These are phyloP conservation scores for Aphrophora alni DNA, from an alignment of 2,888 invertebrate genomes.

Conservation along the genomic window DNA sequence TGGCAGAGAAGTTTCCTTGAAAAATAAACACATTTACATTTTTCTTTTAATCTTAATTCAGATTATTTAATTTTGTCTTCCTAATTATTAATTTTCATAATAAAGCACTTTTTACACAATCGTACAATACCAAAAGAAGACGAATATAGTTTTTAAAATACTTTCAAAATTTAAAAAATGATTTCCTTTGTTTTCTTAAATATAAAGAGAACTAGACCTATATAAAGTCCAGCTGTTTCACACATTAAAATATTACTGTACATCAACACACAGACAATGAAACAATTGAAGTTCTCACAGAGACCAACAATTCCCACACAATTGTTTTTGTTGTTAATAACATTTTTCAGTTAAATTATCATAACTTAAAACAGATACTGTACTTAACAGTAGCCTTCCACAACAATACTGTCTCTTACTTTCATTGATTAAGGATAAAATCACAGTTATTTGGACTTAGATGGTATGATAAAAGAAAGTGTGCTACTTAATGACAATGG, in stretches of 20 bases:
- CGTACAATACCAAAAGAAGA: too few species aligned
- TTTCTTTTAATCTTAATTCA: too few species aligned
- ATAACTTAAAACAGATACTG: background rate
- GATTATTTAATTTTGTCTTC: too few species aligned
- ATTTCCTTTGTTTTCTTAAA: too few species aligned
- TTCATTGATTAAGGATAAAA: background rate
- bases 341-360: background rate
- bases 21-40: too few species aligned
- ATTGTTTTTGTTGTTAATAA: background rate
- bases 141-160: too few species aligned
- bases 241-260: slow-evolving; percentile 2
- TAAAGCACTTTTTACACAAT: too few species aligned
- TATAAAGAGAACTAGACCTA: background rate
- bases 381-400: background rate
- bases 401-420: background rate
- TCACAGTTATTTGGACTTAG: background rate
- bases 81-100: too few species aligned
- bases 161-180: too few species aligned
- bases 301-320: background rate
- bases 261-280: background rate
- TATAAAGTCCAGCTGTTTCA: background rate
- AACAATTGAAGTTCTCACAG: background rate
- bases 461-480: background rate
- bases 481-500: too few species aligned
- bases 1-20: too few species aligned